Evolutionary conservation across 2,113 vertebrate species (phyloP).

Genomic region (Oceanites oceanicus): DNA sequence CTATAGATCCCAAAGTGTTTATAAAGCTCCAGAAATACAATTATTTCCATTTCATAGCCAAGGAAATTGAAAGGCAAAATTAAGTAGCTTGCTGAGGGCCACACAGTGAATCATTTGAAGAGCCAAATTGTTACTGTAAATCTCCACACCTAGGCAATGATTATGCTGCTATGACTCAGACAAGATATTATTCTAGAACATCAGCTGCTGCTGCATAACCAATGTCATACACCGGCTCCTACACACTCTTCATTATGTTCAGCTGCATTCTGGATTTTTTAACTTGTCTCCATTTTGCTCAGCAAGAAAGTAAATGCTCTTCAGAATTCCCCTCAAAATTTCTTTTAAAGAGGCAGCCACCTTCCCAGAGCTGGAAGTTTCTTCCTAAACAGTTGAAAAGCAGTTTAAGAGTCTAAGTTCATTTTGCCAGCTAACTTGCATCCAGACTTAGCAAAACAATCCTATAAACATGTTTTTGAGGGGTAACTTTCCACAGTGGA

Average conservation of each 20-base stretch:
- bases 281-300: background rate
- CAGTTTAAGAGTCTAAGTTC: background rate
- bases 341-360: background rate
- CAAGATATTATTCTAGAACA: constrained; percentile 44
- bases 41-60: constrained; percentile 42
- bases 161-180: constrained; percentile 26
- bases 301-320: background rate
- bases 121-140: constrained; percentile 50
- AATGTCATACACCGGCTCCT: background rate
- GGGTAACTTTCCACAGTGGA: background rate
- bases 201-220: constrained; percentile 27
- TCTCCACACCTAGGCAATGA: constrained; percentile 54
- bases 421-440: background rate
- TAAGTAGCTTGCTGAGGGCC: constrained; percentile 45
- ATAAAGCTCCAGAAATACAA: constrained; percentile 43
- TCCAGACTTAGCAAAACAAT: background rate
- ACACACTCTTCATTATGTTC: background rate
- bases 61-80: constrained; percentile 46
- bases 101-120: constrained; percentile 50
- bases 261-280: background rate
- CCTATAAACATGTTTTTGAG: background rate
- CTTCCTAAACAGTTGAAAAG: background rate
- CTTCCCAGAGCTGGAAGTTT: background rate
- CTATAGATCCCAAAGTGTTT: constrained; percentile 51
- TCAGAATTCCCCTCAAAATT: background rate